A percentile compares a stretch with the other conserved stretches of the same genome.
Conservation (phyloP, 2,797 vertebrate genomes). For the Aplochiton taeniatus region DNA sequence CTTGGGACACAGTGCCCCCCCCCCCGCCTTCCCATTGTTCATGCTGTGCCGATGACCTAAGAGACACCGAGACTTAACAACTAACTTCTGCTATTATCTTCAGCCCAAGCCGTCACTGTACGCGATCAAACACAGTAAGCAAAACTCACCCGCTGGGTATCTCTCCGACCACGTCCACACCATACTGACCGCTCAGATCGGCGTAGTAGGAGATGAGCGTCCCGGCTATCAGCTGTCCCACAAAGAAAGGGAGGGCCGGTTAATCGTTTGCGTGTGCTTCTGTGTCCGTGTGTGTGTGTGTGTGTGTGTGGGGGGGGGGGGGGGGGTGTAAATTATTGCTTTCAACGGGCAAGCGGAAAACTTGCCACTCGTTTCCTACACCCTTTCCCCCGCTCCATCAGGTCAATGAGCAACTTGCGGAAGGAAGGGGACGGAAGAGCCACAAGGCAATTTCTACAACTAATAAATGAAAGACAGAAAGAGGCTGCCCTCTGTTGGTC, state of each 20-base stretch:
- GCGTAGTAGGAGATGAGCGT: constrained; percentile 82
- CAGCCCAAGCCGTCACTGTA: background rate
- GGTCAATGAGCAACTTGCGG: too few species aligned
- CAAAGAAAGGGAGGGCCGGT: constrained; percentile 7
- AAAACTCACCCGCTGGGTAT: constrained; percentile 87
- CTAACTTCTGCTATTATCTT: too few species aligned
- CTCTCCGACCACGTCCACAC: constrained; percentile 81
- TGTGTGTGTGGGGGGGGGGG: background rate
- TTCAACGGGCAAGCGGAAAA: background rate
- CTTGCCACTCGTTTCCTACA: constrained; percentile 4
- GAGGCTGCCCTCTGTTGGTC: constrained; percentile 48
- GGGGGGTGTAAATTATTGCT: too few species aligned
- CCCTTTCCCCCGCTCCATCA: too few species aligned
- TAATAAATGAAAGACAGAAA: background rate
- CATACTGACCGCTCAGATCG: constrained; percentile 63
- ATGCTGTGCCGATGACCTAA: background rate
- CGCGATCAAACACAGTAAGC: constrained; percentile 2
- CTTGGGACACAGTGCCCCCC: background rate
- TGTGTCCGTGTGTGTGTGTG: background rate
- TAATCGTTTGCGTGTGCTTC: background rate
- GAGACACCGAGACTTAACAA: background rate
- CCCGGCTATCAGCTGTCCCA: constrained; percentile 71
- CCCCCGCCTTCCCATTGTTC: background rate
- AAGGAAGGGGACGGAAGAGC: too few species aligned
- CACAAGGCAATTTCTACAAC: too few species aligned